These are phyloP conservation scores for Dynastes tityus DNA, from an alignment of 2,888 invertebrate species.

Conservation along the genomic window DNA sequence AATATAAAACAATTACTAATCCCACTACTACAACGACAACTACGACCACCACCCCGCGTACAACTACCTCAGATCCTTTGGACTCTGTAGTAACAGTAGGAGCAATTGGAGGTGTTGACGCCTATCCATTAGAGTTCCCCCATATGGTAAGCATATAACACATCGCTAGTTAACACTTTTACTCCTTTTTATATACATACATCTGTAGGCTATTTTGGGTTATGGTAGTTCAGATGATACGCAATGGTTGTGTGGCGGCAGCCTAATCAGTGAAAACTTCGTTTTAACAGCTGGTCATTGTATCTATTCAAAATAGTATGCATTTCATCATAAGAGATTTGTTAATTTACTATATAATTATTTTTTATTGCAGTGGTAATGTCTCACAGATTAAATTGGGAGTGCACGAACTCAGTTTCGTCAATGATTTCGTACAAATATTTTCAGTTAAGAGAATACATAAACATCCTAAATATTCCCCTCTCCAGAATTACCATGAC, in stretches of 20 bases:
- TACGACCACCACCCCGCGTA: background rate
- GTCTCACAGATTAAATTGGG: conserved; percentile 66
- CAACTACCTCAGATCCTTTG: background rate
- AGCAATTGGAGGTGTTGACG: conserved; percentile 46
- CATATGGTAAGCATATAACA: conserved; percentile 54
- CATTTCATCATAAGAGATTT: conserved; percentile 58
- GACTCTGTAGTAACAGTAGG: background rate
- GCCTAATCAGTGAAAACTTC: conserved; percentile 76
- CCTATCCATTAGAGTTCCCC: conserved; percentile 44
- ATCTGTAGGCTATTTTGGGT: conserved; percentile 62
- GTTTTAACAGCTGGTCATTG: conserved; percentile 83
- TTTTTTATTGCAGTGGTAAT: conserved; percentile 37
- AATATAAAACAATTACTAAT: conserved; percentile 27
- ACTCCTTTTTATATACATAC: conserved; percentile 31
- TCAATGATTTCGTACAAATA: conserved; percentile 59
- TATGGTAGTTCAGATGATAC: conserved; percentile 63
- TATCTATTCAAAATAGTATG: conserved; percentile 59
- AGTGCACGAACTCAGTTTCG: conserved; percentile 54
- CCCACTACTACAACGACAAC: background rate
- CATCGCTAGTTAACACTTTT: background rate
- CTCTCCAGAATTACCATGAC: conserved; percentile 70
- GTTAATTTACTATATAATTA: conserved; percentile 68
- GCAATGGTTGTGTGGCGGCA: conserved; percentile 77
- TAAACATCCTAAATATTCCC: conserved; percentile 68
- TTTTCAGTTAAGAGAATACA: conserved; percentile 64